phyloP scores from a whole-genome alignment of 2,888 invertebrate species.

The Petrolisthes manimaculis region DNA sequence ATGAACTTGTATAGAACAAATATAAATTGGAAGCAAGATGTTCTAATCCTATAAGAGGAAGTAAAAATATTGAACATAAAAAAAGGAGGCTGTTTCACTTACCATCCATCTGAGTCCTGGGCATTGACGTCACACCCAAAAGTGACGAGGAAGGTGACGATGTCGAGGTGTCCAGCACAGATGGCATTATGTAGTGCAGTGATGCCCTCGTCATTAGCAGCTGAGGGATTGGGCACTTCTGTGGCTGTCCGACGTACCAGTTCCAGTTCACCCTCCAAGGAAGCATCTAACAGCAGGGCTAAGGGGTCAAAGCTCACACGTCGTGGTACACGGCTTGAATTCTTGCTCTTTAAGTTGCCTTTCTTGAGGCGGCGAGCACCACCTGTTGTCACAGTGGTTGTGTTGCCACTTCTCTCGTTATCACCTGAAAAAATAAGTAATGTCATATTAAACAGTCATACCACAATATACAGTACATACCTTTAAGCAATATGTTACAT shows the following conservation, averaged over 20 bases:
- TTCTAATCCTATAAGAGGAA: too few relatives aligned
- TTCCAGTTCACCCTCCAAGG: conserved; percentile 97
- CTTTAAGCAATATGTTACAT: neutral
- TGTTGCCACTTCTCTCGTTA: conserved; percentile 68
- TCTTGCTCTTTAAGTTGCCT: conserved; percentile 79
- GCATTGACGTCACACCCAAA: conserved; percentile 99
- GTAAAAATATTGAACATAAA: too few relatives aligned
- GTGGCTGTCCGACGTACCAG: conserved; percentile 93
- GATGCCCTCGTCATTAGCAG: conserved; percentile 98
- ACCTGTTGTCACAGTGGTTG: conserved; percentile 56
- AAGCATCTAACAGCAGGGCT: conserved; percentile 94
- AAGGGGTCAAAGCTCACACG: conserved; percentile 97
- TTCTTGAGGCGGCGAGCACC: conserved; percentile 78
- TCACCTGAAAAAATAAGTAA: neutral
- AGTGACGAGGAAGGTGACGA: conserved; percentile 96
- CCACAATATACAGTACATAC: neutral
- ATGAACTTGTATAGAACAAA: too few relatives aligned
- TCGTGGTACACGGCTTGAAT: conserved; percentile 70
- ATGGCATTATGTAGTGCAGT: conserved; percentile 99
- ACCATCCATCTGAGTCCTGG: conserved; percentile 98
- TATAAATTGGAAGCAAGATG: too few relatives aligned
- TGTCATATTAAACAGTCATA: neutral
- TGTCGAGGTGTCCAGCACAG: conserved; percentile 98
- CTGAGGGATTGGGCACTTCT: conserved; percentile 90
- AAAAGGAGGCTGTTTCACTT: conserved; percentile 66